Conservation (phyloP, 2,888 invertebrate genomes). For the Pantelozetes paolii region DNA sequence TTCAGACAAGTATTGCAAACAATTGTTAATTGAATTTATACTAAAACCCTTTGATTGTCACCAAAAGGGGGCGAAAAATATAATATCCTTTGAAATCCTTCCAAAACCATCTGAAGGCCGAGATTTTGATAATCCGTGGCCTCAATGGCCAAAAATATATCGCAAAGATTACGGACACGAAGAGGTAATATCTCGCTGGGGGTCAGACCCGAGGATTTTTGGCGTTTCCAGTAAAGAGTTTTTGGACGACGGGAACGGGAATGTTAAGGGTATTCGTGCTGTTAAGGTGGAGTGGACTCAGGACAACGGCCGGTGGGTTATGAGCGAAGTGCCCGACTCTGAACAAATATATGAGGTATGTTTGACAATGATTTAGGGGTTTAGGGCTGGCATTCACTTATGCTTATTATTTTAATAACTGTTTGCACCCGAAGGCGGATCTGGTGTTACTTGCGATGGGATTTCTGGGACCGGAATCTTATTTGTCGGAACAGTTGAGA, state of each 20-base stretch:
- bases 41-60: too few relatives aligned
- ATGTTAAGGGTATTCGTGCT: conserved; percentile 81
- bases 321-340: conserved; percentile 76
- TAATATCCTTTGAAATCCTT: conserved; percentile 94
- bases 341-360: conserved; percentile 57
- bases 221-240: conserved; percentile 92
- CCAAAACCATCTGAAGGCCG: conserved; percentile 82
- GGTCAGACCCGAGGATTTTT: conserved; percentile 86
- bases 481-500: conserved; percentile 71
- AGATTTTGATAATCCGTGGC: conserved; percentile 95
- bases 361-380: conserved; percentile 49
- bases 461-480: conserved; percentile 90
- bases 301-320: conserved; percentile 89
- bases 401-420: conserved; percentile 37
- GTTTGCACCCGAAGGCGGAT: conserved; percentile 60
- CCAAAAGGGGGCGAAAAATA: conserved; percentile 86
- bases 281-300: conserved; percentile 90
- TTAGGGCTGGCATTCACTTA: neutral
- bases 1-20: conserved; percentile 37
- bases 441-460: conserved; percentile 96
- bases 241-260: conserved; percentile 78
- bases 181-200: conserved; percentile 77
- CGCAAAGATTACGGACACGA: conserved; percentile 97
- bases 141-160: conserved; percentile 94
- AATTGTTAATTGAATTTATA: too few relatives aligned